A percentile compares a stretch with the other conserved stretches of the same genome.
These are phyloP conservation scores for Probosciger aterrimus DNA, from an alignment of 2,113 vertebrate genomes.

Conservation along the genomic window DNA sequence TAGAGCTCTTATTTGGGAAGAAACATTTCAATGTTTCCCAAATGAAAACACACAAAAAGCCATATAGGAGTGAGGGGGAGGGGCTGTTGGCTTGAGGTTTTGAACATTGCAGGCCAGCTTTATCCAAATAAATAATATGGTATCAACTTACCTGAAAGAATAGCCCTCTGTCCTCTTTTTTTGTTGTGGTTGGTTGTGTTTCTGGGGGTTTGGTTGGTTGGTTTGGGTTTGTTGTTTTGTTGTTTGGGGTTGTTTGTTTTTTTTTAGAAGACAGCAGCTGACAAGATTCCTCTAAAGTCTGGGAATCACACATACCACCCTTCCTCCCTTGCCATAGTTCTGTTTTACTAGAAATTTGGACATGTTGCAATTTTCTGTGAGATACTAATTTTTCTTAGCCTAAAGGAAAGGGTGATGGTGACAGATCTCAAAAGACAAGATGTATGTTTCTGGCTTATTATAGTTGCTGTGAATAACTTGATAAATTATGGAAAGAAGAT, in stretches of 20 bases:
- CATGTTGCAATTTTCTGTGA: not conserved
- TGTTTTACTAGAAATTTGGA: not conserved
- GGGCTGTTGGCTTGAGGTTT: not conserved
- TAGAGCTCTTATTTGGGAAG: too few species aligned
- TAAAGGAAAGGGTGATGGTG: not conserved
- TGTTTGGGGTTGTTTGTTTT: not conserved
- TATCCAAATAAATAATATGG: not conserved
- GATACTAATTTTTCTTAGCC: not conserved
- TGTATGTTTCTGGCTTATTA: not conserved
- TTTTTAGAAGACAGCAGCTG: not conserved
- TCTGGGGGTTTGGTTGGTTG: not conserved
- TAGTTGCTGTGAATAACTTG: not conserved
- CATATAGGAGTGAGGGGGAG: fast-evolving
- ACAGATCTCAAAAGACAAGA: not conserved
- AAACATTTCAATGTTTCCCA: not conserved
- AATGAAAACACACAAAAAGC: not conserved
- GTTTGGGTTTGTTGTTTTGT: not conserved
- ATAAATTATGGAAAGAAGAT: not conserved
- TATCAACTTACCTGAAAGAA: not conserved
- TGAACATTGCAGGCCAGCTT: not conserved
- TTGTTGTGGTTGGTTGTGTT: not conserved
- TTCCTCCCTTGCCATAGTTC: not conserved
- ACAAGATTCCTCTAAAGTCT: not conserved
- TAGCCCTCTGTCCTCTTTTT: not conserved
- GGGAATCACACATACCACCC: not conserved